phyloP scores from a whole-genome alignment of 2,797 vertebrate genomes.

The Odontamblyopus lacepedii region DNA sequence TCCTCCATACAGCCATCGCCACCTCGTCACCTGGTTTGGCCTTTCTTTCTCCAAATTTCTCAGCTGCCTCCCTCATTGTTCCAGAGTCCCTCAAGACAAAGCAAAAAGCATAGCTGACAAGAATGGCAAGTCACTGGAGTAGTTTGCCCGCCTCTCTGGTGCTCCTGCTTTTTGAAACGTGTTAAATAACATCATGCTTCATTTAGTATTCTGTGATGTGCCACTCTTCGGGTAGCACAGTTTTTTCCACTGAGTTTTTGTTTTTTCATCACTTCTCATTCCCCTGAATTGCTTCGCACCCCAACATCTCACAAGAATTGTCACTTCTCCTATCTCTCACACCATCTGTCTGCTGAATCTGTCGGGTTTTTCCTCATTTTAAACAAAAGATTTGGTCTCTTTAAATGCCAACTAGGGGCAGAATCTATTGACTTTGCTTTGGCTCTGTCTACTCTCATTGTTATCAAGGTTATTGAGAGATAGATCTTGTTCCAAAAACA shows the following conservation, averaged over 20 bases:
- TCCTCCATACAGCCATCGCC: slow-evolving; percentile 26
- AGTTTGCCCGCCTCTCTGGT: slow-evolving; percentile 14
- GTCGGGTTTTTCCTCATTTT: slow-evolving; percentile 30
- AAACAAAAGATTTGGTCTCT: slow-evolving; percentile 36
- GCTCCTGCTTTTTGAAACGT: slow-evolving; percentile 33
- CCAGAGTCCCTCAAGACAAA: slow-evolving; percentile 39
- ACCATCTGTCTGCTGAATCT: slow-evolving; percentile 56
- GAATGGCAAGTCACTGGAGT: slow-evolving; percentile 39
- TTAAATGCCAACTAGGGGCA: slow-evolving; percentile 26
- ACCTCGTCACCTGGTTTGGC: slow-evolving; percentile 50
- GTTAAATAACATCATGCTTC: slow-evolving; percentile 54
- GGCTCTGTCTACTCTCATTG: slow-evolving; percentile 8
- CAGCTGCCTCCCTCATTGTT: slow-evolving; percentile 9
- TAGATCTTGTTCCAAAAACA: slow-evolving; percentile 15
- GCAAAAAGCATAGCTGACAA: slow-evolving; percentile 41
- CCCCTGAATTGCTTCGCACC: slow-evolving; percentile 35
- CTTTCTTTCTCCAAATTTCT: slow-evolving; percentile 25
- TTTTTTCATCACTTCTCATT: slow-evolving; percentile 22
- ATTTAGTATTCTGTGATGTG: slow-evolving; percentile 55
- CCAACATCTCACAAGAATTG: slow-evolving; percentile 46
- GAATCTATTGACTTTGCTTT: slow-evolving; percentile 30
- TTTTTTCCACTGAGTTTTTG: slow-evolving; percentile 35
- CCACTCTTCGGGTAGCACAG: slow-evolving; percentile 31
- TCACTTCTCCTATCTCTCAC: slow-evolving; percentile 35
- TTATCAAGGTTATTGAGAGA: slow-evolving; percentile 16